Evolutionary conservation across 2,797 vertebrate species (phyloP).

Genomic region (Dendrocincla tyrannina): DNA sequence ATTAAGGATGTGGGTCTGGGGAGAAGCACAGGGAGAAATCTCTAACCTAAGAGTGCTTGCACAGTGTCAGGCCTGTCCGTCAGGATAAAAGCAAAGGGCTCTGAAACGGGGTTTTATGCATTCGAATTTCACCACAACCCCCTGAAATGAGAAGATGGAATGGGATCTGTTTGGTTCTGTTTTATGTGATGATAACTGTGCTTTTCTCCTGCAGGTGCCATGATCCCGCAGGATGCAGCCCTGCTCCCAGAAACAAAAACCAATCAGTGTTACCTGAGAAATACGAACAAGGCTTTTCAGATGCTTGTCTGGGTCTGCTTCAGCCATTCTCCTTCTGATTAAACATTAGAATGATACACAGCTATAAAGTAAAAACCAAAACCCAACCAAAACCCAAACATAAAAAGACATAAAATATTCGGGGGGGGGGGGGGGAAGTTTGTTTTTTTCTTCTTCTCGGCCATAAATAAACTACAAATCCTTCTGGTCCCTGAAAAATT

Average conservation of each 20-base stretch:
- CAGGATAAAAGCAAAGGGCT: background rate
- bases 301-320: background rate
- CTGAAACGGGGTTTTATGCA: background rate
- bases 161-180: background rate
- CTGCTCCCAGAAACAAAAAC: background rate
- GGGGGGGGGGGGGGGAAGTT: background rate
- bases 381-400: no score
- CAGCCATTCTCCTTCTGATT: background rate
- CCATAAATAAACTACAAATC: background rate
- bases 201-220: background rate
- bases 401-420: background rate
- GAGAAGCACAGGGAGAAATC: background rate
- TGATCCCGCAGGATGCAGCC: background rate
- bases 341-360: rapidly evolving
- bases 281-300: background rate
- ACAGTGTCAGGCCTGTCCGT: background rate
- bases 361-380: background rate
- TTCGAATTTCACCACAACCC: background rate
- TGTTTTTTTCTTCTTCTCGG: background rate
- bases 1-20: background rate
- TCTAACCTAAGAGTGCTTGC: background rate
- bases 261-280: background rate
- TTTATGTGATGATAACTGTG: background rate
- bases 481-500: background rate
- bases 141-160: background rate